Evolutionary conservation across 2,797 vertebrate species (phyloP).

Genomic region (Meda fulgida): DNA sequence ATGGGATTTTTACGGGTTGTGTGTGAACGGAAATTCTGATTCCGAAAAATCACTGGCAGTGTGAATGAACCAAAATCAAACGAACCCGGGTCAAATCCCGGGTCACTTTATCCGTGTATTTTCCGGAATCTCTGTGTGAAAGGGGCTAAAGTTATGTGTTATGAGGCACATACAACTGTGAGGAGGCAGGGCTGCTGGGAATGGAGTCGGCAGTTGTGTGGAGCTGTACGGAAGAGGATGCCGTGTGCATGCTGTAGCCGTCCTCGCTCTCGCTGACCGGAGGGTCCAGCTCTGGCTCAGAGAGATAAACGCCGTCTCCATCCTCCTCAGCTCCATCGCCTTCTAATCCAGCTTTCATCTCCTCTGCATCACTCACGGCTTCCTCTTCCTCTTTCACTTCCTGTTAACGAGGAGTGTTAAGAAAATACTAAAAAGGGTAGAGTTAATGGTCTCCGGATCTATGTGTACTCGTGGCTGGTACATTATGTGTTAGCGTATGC

Average conservation of each 20-base stretch:
- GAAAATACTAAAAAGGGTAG: constrained; percentile 21
- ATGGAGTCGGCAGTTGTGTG: constrained; percentile 91
- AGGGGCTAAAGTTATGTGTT: too few relatives aligned
- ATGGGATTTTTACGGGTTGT: too few relatives aligned
- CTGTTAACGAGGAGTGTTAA: constrained; percentile 72
- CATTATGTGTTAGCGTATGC: constrained; percentile 62
- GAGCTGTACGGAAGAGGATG: constrained; percentile 88
- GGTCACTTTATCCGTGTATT: too few relatives aligned
- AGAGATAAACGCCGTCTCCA: constrained; percentile 86
- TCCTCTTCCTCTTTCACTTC: constrained; percentile 83
- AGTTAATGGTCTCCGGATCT: background rate
- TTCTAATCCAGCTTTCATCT: constrained; percentile 81
- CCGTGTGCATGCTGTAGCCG: constrained; percentile 93
- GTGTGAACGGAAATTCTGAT: too few relatives aligned
- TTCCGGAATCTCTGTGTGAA: too few relatives aligned
- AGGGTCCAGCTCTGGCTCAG: constrained; percentile 90
- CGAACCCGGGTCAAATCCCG: too few relatives aligned
- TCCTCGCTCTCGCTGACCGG: constrained; percentile 95
- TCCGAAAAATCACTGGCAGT: too few relatives aligned
- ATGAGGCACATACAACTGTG: constrained; percentile 94
- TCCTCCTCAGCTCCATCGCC: constrained; percentile 84
- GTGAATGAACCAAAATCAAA: too few relatives aligned
- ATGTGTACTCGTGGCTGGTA: constrained; percentile 1
- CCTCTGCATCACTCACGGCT: constrained; percentile 81
- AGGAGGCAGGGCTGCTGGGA: constrained; percentile 97